phyloP scores from a whole-genome alignment of 2,113 vertebrate species.

The Scatophagus argus region DNA sequence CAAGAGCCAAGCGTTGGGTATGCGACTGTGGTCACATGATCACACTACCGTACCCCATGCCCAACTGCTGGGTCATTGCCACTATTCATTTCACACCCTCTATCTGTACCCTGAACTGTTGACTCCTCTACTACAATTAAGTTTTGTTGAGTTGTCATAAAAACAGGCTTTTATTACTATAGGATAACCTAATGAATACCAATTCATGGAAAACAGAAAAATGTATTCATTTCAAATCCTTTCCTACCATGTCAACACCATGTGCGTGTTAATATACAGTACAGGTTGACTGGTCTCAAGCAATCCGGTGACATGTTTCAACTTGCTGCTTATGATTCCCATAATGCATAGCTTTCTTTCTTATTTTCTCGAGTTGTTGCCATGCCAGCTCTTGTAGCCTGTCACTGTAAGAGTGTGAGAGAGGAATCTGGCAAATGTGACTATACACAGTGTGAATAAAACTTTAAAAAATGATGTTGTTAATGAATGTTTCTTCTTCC shows the following conservation, averaged over 20 bases:
- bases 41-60: neutral
- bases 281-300: neutral
- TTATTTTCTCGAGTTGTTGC: slow-evolving; percentile 30
- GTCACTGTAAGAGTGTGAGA: no score
- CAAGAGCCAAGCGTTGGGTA: slow-evolving; percentile 42
- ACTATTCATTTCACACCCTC: neutral
- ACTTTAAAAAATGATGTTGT: no score
- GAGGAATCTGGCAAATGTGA: no score
- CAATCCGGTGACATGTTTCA: slow-evolving; percentile 1
- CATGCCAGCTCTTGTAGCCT: slow-evolving; percentile 26
- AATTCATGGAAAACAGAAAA: neutral
- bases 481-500: no score
- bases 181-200: neutral
- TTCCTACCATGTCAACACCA: neutral
- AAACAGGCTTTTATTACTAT: neutral
- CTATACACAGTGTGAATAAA: no score
- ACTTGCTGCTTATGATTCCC: neutral
- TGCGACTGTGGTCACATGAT: slow-evolving; percentile 24
- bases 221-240: neutral
- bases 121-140: neutral
- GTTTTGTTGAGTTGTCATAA: neutral
- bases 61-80: slow-evolving; percentile 14
- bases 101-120: neutral
- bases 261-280: neutral
- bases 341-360: slow-evolving; percentile 3